Evolutionary conservation across 2,888 invertebrate species (phyloP).

Genomic region (Drosophila mimica): DNA sequence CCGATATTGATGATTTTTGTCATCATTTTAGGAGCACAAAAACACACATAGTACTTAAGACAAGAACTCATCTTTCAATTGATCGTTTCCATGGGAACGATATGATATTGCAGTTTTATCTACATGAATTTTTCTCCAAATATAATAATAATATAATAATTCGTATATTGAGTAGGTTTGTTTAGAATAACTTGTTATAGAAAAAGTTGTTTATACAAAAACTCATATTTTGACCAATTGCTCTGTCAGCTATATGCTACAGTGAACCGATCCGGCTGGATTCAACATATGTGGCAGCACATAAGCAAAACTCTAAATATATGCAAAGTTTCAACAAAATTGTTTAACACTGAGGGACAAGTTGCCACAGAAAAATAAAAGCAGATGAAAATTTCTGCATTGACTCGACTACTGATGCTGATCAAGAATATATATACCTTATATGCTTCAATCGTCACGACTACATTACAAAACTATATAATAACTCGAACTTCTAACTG

Average conservation of each 20-base stretch:
- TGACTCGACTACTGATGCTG: background rate
- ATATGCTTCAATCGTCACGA: background rate
- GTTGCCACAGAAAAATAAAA: fast-evolving
- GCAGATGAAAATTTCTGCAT: background rate
- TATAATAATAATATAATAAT: no score
- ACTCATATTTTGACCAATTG: background rate
- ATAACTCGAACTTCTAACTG: background rate
- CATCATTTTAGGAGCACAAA: no score
- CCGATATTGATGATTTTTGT: no score
- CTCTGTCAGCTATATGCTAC: background rate
- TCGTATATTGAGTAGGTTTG: background rate
- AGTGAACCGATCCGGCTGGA: background rate
- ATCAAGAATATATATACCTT: background rate
- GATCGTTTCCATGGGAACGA: background rate
- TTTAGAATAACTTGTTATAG: background rate
- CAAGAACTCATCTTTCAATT: background rate
- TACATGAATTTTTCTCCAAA: background rate
- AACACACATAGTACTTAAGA: background rate
- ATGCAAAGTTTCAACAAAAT: background rate
- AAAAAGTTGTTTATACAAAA: background rate
- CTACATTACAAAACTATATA: no score
- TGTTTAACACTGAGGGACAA: background rate
- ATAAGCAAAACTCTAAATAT: background rate
- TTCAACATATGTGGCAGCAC: background rate
- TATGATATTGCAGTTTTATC: background rate